Evolutionary conservation across 2,888 invertebrate genomes (phyloP).

Genomic region (Lycophotia porphyrea): DNA sequence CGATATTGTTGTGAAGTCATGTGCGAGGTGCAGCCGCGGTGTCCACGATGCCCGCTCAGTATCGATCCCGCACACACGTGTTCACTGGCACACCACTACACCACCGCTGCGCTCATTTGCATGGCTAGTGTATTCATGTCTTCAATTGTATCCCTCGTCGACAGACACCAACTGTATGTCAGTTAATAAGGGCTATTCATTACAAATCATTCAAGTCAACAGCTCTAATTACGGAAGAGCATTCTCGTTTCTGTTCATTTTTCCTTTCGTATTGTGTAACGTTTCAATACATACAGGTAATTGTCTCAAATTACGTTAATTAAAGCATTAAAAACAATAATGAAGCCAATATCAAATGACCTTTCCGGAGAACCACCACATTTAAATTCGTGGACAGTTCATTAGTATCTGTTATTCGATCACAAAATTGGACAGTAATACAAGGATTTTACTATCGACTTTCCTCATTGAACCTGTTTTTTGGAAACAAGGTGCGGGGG

Average conservation of each 20-base stretch:
- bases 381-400: conserved; percentile 9
- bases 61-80: conserved; percentile 61
- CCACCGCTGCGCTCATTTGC: conserved; percentile 50
- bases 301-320: conserved; percentile 15
- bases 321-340: conserved; percentile 31
- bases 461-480: conserved; percentile 20
- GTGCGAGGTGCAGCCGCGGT: conserved; percentile 36
- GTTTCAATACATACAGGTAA: not conserved
- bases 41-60: conserved; percentile 41
- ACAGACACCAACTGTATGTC: conserved; percentile 32
- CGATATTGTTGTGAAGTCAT: conserved; percentile 21
- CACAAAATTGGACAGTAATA: conserved; percentile 13
- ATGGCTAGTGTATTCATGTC: conserved; percentile 43
- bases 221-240: conserved; percentile 33
- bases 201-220: conserved; percentile 47
- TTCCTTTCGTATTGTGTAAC: not conserved
- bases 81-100: conserved; percentile 27
- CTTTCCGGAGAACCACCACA: conserved; percentile 14
- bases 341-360: not conserved
- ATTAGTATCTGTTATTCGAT: conserved; percentile 20
- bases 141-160: conserved; percentile 34
- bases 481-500: not conserved
- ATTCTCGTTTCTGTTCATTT: conserved; percentile 1
- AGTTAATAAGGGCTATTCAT: conserved; percentile 54
- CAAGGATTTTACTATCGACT: conserved; percentile 10